Base-by-base conservation (phyloP, 2,888 invertebrate genomes). In the Heliconius hortense region DNA sequence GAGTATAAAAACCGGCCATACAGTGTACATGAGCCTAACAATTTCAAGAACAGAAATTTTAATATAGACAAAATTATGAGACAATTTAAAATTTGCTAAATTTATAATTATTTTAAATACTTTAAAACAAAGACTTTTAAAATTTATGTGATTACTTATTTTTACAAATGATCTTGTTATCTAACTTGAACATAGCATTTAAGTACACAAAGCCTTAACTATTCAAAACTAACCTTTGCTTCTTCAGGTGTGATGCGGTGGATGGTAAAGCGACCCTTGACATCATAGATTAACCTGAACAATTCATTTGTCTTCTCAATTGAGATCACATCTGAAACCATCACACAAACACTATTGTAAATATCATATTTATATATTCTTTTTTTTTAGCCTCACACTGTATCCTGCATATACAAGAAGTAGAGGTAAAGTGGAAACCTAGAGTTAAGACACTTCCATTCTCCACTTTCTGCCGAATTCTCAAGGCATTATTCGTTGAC, bases 221-320 rank as follows among this genome's bases (percentile, higher is more conserved):
- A 21, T 48, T 21, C 48, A 2, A 56, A 13, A 70, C 78, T 88
- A 93, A 99, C 99, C 95, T 98, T 98, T 64, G 99, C 99, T 95
- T 99, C 99, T 89, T 99, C 99, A 74, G 97, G 96, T 73, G 98
- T 98, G 86, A 99, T 99, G 85, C 99, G 96, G 92, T 99, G 99
- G 82, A 99, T 97, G 82, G 98, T 97, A 94, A 99, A 99, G 85
- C 99, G 96, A 79, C 99, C 99, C 94, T 99, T 99, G 64, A 99
- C 98, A 91, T 99, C 99, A 92, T 99, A 99, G 88, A 99, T 97
- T 83, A 99, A 95, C 82, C 99, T 96, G 96, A 99, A 99, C 91
- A 97, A 96, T 94, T 99, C 99, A 84, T 97, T 97, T 78, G 99
- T 99, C 94, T 98, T 99, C 87, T 99, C 99, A 94, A 99, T 99